Base-by-base conservation (phyloP, 2,113 vertebrate genomes). In the Dipodomys ordii region DNA sequence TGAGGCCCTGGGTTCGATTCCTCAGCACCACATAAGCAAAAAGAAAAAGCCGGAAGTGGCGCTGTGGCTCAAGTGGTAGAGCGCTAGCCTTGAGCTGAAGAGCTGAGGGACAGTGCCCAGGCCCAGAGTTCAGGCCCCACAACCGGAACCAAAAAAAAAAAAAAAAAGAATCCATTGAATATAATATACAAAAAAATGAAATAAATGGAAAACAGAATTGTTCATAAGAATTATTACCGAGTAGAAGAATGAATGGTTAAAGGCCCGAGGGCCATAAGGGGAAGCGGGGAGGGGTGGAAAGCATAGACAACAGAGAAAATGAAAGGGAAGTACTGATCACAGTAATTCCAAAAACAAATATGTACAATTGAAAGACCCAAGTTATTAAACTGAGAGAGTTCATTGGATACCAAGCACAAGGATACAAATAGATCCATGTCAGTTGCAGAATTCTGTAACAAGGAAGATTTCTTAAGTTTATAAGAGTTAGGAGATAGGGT, bases 181-280 rank as follows among this genome's bases (percentile, higher is more conserved):
- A 49, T 49, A 49, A 49, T 49, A 49, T 10, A 49, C 49, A 49
- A 49, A 49, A 49, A 49, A 49, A 49, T 11, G 49, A 49, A 12
- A 49, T 10, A 49, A 49, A 49, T 49, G 49, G 49, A 49, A 49
- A 49, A 49, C 49, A 49, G 8, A 49, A 49, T 9, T 11, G 10
- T 49, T 8, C 32, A 15, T 74, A 80, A 46, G 53, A 79, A 79
- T 96, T 39, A 87, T 88, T 93, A 91, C 49, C 39, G n/a, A 83
- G 39, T 91, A 49, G 9, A 30, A 53, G 30, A 28, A 91, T 76
- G 12, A 57, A 67, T 39, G 82, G 25, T 30, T 20, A 88, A 28
- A 64, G 53, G 53, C 83, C 60, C 60, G 88, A 88, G 60, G 39
- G 73, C 82, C 60, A 83, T 32, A 5, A 53, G 46, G 25, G 60